Conservation (phyloP, 2,797 vertebrate genomes). For the Rhinichthys osculus region DNA sequence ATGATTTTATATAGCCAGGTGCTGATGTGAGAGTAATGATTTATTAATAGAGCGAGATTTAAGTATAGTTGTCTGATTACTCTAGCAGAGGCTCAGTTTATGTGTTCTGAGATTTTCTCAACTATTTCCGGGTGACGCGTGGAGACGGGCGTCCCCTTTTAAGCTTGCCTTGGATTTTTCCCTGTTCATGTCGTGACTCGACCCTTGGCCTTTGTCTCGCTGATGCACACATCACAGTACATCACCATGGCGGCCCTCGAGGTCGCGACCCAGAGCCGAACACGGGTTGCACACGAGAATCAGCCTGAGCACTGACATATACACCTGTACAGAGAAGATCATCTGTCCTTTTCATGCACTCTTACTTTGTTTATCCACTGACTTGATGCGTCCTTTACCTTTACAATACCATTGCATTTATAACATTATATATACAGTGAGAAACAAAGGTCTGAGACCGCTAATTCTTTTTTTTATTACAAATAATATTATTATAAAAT, state of each 20-base stretch:
- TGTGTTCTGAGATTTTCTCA: slow-evolving; percentile 67
- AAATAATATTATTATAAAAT: no score
- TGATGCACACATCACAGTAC: slow-evolving; percentile 69
- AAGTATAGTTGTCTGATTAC: slow-evolving; percentile 59
- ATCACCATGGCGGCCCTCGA: slow-evolving; percentile 61
- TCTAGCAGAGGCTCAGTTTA: slow-evolving; percentile 59
- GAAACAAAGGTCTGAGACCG: neutral
- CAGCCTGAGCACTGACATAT: neutral
- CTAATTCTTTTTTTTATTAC: neutral
- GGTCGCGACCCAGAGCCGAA: slow-evolving; percentile 60
- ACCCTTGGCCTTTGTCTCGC: slow-evolving; percentile 71
- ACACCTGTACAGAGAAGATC: slow-evolving; percentile 23
- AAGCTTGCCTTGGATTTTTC: slow-evolving; percentile 73
- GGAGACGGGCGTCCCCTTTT: slow-evolving; percentile 74
- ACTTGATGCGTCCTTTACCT: neutral
- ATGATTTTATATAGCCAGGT: slow-evolving; percentile 62
- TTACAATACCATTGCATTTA: neutral
- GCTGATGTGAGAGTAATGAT: slow-evolving; percentile 59
- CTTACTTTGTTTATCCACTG: neutral
- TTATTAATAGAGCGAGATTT: slow-evolving; percentile 61
- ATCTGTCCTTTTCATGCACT: neutral
- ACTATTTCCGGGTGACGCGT: slow-evolving; percentile 72
- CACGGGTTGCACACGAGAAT: neutral
- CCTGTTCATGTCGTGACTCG: slow-evolving; percentile 68
- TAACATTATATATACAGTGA: neutral